Evolutionary conservation across 1,140 invertebrate genomes (phyloP), one percentile per base, ranked within the genome.

Genomic region (Epicauta chinensis): DNA sequence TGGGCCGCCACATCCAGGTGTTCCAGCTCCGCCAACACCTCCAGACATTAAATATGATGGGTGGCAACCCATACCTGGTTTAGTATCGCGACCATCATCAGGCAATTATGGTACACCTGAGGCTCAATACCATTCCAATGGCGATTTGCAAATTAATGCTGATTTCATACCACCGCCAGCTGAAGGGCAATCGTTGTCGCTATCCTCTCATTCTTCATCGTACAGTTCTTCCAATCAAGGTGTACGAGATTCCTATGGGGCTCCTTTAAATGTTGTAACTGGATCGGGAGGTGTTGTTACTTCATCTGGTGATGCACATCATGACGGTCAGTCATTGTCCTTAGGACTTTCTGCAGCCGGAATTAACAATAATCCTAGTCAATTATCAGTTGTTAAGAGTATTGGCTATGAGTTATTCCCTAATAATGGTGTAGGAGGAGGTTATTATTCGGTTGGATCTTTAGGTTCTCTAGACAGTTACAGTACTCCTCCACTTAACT

Each of bases 1-100:
- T 47, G 76, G 12, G 11, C 77, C 77, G 16, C 77, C 78, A 10
- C 77, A 78, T 42, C 78, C 81, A 16, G 82, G 82, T 17, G 80
- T 81, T n/a, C 80, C 80, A 55, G 81, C 82, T 2, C 82, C 82
- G 16, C 83, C 83, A 11, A 85, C 83, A 6, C 83, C 82, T 7
- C 83, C 83, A 2, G 81, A 85, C 62, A 85, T 87, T 5, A 77
- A 83, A 48, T 90, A 89, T 61, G 87, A 90, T 55, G 87, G 87
- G 23, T 90, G 87, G 87, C 86, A 86, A 61, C 87, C 87, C 11
- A 89, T 90, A 36, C 80, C 85, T 23, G 84, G 85, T 30, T 70
- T 77, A 14, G 62, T 76, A 9, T 72, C 72, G 30, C 67, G 66
- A 35, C 59, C 64, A 30, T 68, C 70, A 1, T 54, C 56, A 14